These are phyloP conservation scores for Panagrolaimus sp. DNA, from an alignment of 1,140 invertebrate species.

Conservation along the genomic window DNA sequence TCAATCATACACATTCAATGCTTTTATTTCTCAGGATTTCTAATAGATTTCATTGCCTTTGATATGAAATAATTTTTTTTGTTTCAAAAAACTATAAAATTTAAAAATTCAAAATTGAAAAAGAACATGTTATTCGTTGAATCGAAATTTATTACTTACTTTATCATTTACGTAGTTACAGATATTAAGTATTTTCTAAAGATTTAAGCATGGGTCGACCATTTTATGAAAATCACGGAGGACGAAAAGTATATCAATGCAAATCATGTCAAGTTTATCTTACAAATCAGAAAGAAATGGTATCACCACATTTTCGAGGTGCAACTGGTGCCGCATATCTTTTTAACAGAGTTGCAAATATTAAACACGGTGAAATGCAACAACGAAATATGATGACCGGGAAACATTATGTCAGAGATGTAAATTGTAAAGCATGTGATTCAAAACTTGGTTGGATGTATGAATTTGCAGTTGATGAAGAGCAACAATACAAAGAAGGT, in stretches of 20 bases:
- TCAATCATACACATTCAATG: no score
- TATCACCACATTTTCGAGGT: slow-evolving; percentile 45
- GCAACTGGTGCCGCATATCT: slow-evolving; percentile 50
- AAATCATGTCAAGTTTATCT: slow-evolving; percentile 36
- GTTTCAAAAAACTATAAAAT: no score
- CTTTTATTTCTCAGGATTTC: no score
- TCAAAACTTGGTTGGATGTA: slow-evolving; percentile 55
- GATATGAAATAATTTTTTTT: no score
- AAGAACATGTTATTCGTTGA: no score
- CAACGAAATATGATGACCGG: slow-evolving; percentile 46
- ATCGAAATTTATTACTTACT: no score
- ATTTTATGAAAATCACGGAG: slow-evolving; percentile 40
- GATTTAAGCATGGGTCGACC: slow-evolving; percentile 31
- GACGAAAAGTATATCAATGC: slow-evolving; percentile 30
- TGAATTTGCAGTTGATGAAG: slow-evolving; percentile 51
- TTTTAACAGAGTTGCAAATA: slow-evolving; percentile 49
- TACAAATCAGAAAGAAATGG: slow-evolving; percentile 38
- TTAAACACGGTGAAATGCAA: slow-evolving; percentile 30
- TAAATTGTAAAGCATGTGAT: slow-evolving; percentile 41
- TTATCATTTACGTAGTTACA: no score
- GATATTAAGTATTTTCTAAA: no score
- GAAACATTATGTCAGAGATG: slow-evolving; percentile 50
- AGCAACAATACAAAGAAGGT: slow-evolving; percentile 53
- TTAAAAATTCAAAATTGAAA: no score
- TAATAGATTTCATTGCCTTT: no score